Evolutionary conservation across 2,888 invertebrate species (phyloP), one percentile per base, ranked within the genome.

Genomic region (Neelides folsomi): DNA sequence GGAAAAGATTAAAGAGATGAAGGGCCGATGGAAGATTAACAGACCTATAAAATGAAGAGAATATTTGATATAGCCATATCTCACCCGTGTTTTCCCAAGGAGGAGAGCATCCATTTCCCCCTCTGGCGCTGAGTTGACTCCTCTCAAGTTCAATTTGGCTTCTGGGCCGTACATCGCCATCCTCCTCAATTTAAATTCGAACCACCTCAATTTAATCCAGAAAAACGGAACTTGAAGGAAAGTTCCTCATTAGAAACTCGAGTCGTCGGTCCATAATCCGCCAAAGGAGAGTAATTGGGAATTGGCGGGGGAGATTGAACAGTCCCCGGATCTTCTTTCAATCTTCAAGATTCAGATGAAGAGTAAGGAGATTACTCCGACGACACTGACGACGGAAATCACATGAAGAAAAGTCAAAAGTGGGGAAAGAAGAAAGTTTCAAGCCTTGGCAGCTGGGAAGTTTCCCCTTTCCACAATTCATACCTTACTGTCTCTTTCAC

Each of bases 141-240:
- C 40, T 34, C 50, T 42, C 40, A 47, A 7, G 46, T 41, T n/a
- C 35, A 16, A 46, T 42, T 47, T 53, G n/a, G 47, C 12, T n/a
- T 47, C 13, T 16, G 51, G 49, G 13, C 56, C 50, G 52, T 57
- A 59, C 58, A 63, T 57, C 15, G 63, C 63, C 60, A 60, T 58
- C 44, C 19, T 43, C 13, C 13, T 13, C 48, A 38, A 48, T 34
- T 13, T 34, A 18, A 27, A 40, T 35, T 35, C 27, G 40, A 56
- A 70, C 70, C 73, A 78, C 78, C 77, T 79, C 77, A 66, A 75
- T 75, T 52, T 58, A 13, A 5, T 39, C 39, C 39, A 3, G 39
- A 15, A 13, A 39, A 39, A 6, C 13, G 13, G 13, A 39, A 16
- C 16, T 39, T 16, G 13, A 10, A 19, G 5, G 27, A 46, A 46